A percentile compares a stretch with the other conserved stretches of the same genome.
Conservation (phyloP, 1,140 invertebrate genomes). For the Chelonus insularis region DNA sequence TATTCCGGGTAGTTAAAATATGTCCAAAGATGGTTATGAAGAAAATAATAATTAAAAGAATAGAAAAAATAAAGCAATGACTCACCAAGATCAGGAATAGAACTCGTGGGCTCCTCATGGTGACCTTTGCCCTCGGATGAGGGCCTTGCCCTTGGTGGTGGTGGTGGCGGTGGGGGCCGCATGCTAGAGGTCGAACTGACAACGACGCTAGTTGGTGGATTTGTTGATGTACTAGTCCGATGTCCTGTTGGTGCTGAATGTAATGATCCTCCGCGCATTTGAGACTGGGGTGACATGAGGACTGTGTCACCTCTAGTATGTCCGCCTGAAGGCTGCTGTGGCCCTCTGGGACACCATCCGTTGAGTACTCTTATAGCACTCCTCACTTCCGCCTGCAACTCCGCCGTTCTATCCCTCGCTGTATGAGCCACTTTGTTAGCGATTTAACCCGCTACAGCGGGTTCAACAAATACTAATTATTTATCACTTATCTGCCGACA, state of each 20-base stretch:
- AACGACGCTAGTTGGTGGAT: conserved; percentile 45
- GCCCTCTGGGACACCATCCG: conserved; percentile 54
- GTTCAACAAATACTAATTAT: conserved; percentile 21
- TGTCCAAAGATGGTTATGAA: no score
- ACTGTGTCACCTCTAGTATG: conserved; percentile 49
- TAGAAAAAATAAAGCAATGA: conserved; percentile 25
- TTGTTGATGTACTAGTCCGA: conserved; percentile 31
- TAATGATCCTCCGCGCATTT: conserved; percentile 39
- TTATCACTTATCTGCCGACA: neutral
- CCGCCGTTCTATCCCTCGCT: conserved; percentile 49
- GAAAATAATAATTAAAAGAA: neutral
- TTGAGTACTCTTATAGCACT: conserved; percentile 56
- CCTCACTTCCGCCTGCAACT: conserved; percentile 57
- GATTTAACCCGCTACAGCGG: conserved; percentile 43
- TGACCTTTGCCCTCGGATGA: conserved; percentile 54
- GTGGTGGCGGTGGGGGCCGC: conserved; percentile 63
- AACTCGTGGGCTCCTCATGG: conserved; percentile 79
- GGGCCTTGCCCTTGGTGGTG: conserved; percentile 56
- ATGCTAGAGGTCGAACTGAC: conserved; percentile 58
- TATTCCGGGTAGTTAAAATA: no score
- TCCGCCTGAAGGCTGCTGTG: conserved; percentile 18
- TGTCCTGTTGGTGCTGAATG: conserved; percentile 29
- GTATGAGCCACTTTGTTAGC: conserved; percentile 55
- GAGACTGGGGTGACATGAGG: conserved; percentile 54
- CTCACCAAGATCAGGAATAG: conserved; percentile 83